Evolutionary conservation across 2,113 vertebrate species (phyloP).

Genomic region (Hystrix cristata): DNA sequence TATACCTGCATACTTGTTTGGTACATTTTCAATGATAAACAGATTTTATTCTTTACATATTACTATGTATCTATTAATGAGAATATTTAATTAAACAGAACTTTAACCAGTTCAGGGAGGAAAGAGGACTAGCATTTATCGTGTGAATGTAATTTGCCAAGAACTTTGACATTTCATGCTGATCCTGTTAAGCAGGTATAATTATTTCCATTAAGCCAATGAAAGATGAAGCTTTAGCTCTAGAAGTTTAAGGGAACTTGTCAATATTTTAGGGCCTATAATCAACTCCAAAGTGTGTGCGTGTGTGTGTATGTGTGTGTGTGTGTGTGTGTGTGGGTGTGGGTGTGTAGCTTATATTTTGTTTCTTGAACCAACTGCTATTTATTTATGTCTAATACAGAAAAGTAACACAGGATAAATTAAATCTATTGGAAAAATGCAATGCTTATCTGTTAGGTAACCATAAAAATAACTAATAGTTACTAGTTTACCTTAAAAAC

Average conservation of each 20-base stretch:
- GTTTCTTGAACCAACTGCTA: neutral
- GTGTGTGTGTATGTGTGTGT: neutral
- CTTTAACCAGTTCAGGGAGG: neutral
- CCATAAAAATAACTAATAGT: neutral
- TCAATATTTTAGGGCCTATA: neutral
- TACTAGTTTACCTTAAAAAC: neutral
- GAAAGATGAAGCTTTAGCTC: neutral
- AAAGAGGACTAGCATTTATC: conserved; percentile 22
- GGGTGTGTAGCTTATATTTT: neutral
- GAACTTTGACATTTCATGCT: neutral
- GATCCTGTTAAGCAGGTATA: neutral
- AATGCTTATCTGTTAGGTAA: neutral
- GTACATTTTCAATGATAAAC: conserved; percentile 34
- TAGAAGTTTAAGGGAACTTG: neutral
- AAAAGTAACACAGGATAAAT: neutral
- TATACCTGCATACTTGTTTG: neutral
- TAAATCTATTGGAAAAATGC: neutral
- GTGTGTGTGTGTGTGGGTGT: neutral
- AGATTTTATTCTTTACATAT: conserved; percentile 30
- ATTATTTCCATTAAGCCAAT: neutral
- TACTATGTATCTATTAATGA: conserved; percentile 52
- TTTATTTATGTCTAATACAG: neutral
- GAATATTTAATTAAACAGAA: conserved; percentile 57
- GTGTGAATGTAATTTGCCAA: conserved; percentile 22
- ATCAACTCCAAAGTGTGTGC: neutral